A percentile compares a stretch with the other conserved stretches of the same genome.
Conservation (phyloP, 2,113 vertebrate species). For the Plecturocebus donacophilus region DNA sequence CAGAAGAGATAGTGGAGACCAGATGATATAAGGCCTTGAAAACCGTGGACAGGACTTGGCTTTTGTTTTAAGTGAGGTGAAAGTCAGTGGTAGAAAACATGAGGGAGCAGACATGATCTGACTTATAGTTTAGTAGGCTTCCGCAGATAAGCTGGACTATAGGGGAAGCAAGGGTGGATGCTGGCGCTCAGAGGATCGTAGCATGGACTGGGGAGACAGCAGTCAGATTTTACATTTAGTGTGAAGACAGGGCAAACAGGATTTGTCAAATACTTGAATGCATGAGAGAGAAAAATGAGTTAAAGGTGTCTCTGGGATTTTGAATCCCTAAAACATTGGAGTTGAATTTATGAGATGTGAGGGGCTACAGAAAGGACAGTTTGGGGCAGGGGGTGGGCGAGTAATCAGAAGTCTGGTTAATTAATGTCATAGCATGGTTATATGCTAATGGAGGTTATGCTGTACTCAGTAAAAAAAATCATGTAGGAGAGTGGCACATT, state of each 20-base stretch:
- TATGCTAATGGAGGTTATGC: background rate
- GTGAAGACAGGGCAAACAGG: background rate
- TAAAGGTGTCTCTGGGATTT: background rate
- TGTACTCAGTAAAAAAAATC: background rate
- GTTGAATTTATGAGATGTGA: background rate
- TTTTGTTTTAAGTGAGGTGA: conserved; percentile 18
- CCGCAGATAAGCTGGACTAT: background rate
- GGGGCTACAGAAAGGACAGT: conserved; percentile 3
- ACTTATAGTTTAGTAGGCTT: background rate
- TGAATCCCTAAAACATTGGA: background rate
- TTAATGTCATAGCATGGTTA: background rate
- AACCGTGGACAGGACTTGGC: background rate
- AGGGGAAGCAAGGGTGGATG: background rate
- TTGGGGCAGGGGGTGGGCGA: background rate
- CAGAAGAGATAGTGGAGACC: background rate
- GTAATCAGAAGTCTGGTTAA: background rate
- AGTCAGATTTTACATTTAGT: background rate
- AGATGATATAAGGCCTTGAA: background rate
- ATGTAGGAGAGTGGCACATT: background rate
- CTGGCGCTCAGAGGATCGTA: background rate
- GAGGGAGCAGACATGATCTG: background rate
- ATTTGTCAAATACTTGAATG: background rate
- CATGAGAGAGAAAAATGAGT: background rate
- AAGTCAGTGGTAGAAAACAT: background rate
- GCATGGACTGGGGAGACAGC: background rate